These are phyloP conservation scores for Orchestes rusci DNA, from an alignment of 2,888 invertebrate species.

Conservation along the genomic window DNA sequence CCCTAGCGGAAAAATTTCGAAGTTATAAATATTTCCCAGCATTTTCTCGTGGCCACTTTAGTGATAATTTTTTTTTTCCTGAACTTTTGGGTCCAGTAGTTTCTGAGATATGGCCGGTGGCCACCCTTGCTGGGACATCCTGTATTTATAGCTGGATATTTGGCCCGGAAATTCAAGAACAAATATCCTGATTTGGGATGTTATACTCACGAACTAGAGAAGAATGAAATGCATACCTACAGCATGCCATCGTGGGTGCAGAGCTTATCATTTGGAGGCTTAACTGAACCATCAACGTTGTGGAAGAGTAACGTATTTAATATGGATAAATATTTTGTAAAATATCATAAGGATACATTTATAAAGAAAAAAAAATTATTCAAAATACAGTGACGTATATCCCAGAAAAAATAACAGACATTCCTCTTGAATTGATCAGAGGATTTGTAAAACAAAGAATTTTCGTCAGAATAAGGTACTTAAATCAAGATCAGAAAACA, in stretches of 20 bases:
- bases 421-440: background rate
- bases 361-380: background rate
- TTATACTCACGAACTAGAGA: background rate
- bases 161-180: background rate
- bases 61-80: no score
- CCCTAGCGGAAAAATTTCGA: no score
- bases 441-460: slow-evolving; percentile 1
- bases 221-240: background rate
- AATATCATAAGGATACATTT: slow-evolving; percentile 3
- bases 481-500: slow-evolving; percentile 1
- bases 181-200: slow-evolving; percentile 2
- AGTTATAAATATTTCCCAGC: no score
- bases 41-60: no score
- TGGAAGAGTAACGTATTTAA: background rate
- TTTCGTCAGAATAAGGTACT: background rate
- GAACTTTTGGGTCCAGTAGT: no score
- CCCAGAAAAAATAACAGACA: background rate
- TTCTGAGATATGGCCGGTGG: no score
- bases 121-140: no score
- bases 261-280: slow-evolving; percentile 2
- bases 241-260: slow-evolving; percentile 2
- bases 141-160: background rate
- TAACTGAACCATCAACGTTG: background rate
- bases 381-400: background rate
- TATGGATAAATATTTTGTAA: slow-evolving; percentile 1